Base-by-base conservation (phyloP, 2,113 vertebrate genomes). In the Xiphias gladius region DNA sequence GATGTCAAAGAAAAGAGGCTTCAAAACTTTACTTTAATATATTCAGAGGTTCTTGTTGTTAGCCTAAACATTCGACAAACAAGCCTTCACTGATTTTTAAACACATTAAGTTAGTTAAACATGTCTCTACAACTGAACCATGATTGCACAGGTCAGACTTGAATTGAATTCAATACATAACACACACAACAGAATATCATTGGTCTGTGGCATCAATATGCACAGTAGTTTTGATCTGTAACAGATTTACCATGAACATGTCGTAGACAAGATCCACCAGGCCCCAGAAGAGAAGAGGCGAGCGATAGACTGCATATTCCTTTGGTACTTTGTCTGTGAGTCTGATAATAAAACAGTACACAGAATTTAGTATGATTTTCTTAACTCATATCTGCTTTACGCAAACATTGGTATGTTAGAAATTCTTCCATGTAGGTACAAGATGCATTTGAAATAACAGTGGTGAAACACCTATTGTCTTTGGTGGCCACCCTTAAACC, bases 211-310 rank as follows among this genome's bases (percentile, higher is more conserved):
- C 28, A 63, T 24, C n/a, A 48, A 20, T 16, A 20, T 52, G 10
- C 1, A n/a, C 24, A 41, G 12, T 1, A 19, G 41, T n/a, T 43
- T 30, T 30, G 9, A 48, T 41, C 0, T 41, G 2, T 19, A 7
- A n/a, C 89, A 88, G 7, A 71, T 41, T 90, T 95, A 99, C 98
- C 97, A 97, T 98, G 91, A 98, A 99, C 97, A 99, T 99, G 95
- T 96, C 97, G 88, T 98, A 99, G 84, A 98, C 97, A 35, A 99
- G 97, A 90, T 99, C 98, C 3, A 99, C 97, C 10, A 99, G 96
- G 59, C 97, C 98, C 98, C 98, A 99, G 91, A 99, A 99, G 92
- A 99, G 97, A 81, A 99, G 97, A 11, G 97, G 96, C 0, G 97
- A 98, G 86, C 98, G 97, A 78, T 99, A 99, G 0, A 95, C 96